These are phyloP conservation scores for Drosophila austrosaltans DNA, from an alignment of 2,888 invertebrate species.

Conservation along the genomic window DNA sequence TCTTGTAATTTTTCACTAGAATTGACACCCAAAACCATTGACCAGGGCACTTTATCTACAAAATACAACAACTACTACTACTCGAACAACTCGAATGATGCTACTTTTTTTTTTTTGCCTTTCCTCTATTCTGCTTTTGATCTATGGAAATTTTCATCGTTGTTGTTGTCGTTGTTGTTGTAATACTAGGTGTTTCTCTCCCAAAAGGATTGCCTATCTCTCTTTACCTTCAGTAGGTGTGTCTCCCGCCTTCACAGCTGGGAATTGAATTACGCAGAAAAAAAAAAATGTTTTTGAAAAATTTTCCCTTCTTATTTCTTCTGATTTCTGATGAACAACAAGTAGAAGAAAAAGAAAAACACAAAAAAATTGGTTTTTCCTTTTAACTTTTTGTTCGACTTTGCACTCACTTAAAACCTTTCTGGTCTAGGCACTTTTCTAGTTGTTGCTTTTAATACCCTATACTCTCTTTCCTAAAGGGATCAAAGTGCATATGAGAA, in stretches of 20 bases:
- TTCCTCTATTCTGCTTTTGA: slow-evolving; percentile 43
- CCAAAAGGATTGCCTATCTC: slow-evolving; percentile 65
- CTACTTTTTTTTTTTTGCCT: slow-evolving; percentile 13
- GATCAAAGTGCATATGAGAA: background rate
- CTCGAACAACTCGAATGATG: slow-evolving; percentile 21
- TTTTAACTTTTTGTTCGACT: slow-evolving; percentile 1
- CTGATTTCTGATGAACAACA: slow-evolving; percentile 1
- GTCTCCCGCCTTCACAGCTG: slow-evolving; percentile 31
- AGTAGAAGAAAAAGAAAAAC: background rate
- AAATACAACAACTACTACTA: slow-evolving; percentile 10
- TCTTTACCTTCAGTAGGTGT: slow-evolving; percentile 43
- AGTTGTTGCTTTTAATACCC: background rate
- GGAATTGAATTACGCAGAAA: slow-evolving; percentile 57
- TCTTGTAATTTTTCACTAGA: slow-evolving; percentile 67
- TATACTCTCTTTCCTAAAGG: background rate
- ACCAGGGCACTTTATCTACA: slow-evolving; percentile 43
- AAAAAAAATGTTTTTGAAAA: slow-evolving; percentile 17
- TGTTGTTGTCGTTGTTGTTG: background rate
- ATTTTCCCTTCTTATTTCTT: slow-evolving; percentile 7
- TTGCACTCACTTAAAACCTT: slow-evolving; percentile 6
- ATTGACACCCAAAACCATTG: slow-evolving; percentile 61
- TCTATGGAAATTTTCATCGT: slow-evolving; percentile 57
- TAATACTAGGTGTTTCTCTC: slow-evolving; percentile 52
- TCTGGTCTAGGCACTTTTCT: slow-evolving; percentile 18
- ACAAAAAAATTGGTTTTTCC: slow-evolving; percentile 25